phyloP scores from a whole-genome alignment of 2,888 invertebrate genomes.

The Gymnosoma rotundatum region DNA sequence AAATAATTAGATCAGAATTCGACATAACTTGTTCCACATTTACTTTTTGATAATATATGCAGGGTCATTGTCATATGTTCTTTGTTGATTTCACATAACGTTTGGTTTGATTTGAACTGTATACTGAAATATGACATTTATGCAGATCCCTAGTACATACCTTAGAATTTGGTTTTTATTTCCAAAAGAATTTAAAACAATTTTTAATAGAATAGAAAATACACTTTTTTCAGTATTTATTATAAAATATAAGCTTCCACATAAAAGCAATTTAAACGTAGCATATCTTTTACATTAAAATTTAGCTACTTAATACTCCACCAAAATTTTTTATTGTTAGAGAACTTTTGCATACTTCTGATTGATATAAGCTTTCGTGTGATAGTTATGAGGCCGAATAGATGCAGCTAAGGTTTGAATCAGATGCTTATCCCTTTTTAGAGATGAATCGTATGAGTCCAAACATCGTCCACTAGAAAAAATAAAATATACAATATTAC shows the following conservation, averaged over 20 bases:
- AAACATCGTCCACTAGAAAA: conserved; percentile 74
- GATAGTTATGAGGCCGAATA: conserved; percentile 88
- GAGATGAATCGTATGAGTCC: conserved; percentile 75
- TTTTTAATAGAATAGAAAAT: too few species aligned
- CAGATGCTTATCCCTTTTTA: conserved; percentile 83
- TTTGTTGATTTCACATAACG: too few species aligned
- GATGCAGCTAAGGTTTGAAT: conserved; percentile 86
- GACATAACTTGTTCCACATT: too few species aligned
- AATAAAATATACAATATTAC: conserved; percentile 26
- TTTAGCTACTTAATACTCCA: conserved; percentile 65
- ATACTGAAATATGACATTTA: too few species aligned
- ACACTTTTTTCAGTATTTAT: conserved; percentile 45
- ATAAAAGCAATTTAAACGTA: conserved; percentile 48
- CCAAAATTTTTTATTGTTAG: conserved; percentile 73
- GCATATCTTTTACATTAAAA: conserved; percentile 31
- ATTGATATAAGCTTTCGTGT: conserved; percentile 89
- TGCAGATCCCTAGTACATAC: too few species aligned
- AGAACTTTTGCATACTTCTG: conserved; percentile 86
- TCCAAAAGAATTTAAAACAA: too few species aligned
- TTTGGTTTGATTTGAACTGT: too few species aligned
- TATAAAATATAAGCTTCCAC: conserved; percentile 56
- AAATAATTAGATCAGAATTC: too few species aligned
- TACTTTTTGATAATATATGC: too few species aligned
- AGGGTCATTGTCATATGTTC: too few species aligned
- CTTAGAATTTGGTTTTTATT: too few species aligned